Evolutionary conservation across 2,113 vertebrate genomes (phyloP).

Genomic region (Nesogale talazaci): DNA sequence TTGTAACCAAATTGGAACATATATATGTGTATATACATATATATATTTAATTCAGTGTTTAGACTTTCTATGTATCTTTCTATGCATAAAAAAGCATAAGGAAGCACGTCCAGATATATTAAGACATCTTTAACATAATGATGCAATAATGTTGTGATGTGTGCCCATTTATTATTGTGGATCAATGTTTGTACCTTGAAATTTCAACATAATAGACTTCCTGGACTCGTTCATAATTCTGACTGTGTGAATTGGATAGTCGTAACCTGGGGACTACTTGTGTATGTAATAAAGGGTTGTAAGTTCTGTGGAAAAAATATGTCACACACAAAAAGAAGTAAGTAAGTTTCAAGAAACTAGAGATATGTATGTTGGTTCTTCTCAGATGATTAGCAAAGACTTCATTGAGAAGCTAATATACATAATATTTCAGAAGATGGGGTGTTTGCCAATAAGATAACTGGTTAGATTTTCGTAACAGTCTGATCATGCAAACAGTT

Average conservation of each 20-base stretch:
- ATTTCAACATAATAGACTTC: neutral
- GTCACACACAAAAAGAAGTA: too few relatives aligned
- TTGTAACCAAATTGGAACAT: too few relatives aligned
- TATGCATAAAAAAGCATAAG: neutral
- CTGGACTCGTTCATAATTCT: neutral
- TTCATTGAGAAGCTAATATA: neutral
- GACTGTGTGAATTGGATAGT: neutral
- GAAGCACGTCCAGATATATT: neutral
- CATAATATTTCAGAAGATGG: neutral
- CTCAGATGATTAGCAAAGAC: slow-evolving; percentile 16
- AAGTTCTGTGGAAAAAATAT: slow-evolving; percentile 14
- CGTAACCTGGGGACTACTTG: neutral
- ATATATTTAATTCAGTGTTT: too few relatives aligned
- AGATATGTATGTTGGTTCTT: neutral
- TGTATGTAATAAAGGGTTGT: neutral
- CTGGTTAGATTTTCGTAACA: neutral
- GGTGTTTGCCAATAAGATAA: neutral
- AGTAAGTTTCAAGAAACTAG: neutral
- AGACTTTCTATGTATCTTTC: too few relatives aligned
- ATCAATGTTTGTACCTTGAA: neutral
- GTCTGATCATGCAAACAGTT: slow-evolving; percentile 23
- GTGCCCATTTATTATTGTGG: neutral
- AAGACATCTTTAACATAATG: neutral
- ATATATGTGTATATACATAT: too few relatives aligned
- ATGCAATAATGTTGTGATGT: neutral